These are phyloP conservation scores for Drosophila persimilis DNA, from an alignment of 1,140 invertebrate species.

Conservation along the genomic window DNA sequence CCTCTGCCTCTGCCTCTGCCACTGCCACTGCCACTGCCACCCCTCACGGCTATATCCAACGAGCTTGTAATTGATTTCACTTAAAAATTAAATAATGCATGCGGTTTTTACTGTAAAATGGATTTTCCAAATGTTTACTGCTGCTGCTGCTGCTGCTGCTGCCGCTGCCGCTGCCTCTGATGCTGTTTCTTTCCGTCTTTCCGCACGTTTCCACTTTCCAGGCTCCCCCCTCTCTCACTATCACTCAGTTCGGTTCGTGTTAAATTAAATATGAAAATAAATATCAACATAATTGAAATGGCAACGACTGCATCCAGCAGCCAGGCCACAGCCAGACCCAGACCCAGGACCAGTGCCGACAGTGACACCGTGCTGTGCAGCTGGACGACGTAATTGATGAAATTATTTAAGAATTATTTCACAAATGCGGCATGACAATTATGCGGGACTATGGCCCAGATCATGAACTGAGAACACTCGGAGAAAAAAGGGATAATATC, in stretches of 20 bases:
- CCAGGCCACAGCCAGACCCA: not conserved
- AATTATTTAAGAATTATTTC: conserved; percentile 80
- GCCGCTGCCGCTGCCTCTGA: conserved; percentile 2
- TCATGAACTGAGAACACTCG: conserved; percentile 34
- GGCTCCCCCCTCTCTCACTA: not conserved
- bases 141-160: conserved; percentile 8
- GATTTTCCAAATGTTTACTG: conserved; percentile 61
- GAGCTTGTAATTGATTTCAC: conserved; percentile 80
- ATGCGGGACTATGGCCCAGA: conserved; percentile 49
- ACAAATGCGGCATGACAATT: conserved; percentile 75
- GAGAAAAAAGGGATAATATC: conserved; percentile 17
- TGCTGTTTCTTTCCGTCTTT: conserved; percentile 14
- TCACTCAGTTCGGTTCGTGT: conserved; percentile 37
- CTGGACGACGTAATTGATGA: conserved; percentile 70
- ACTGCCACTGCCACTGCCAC: conserved; percentile 10
- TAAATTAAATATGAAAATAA: conserved; percentile 82
- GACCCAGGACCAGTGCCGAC: not conserved
- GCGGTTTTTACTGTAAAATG: conserved; percentile 81
- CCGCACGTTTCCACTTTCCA: conserved; percentile 15
- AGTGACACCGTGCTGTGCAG: conserved; percentile 29
- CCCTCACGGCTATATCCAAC: conserved; percentile 28
- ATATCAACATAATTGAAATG: conserved; percentile 79
- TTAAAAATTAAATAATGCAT: conserved; percentile 82
- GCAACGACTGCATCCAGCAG: conserved; percentile 32
- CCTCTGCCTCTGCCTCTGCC: conserved; percentile 9